phyloP scores from a whole-genome alignment of 2,888 invertebrate species.

The Julus scanicus region DNA sequence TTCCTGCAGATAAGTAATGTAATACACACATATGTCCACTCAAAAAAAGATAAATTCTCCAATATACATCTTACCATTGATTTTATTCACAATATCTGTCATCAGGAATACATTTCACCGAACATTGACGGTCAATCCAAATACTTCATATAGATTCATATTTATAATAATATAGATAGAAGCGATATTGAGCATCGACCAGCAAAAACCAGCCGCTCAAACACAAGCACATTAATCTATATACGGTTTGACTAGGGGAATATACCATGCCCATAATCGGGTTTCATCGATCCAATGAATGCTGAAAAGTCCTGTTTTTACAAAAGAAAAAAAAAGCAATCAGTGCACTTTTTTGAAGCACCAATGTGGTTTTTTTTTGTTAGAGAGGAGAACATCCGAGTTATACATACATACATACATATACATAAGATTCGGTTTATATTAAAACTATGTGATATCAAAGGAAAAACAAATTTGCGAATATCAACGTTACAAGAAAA shows the following conservation, averaged over 20 bases:
- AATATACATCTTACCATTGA: slow-evolving; percentile 19
- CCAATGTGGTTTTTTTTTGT: not conserved
- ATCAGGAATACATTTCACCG: slow-evolving; percentile 35
- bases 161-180: slow-evolving; percentile 36
- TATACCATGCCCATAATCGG: slow-evolving; percentile 42
- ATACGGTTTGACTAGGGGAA: slow-evolving; percentile 25
- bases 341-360: not conserved
- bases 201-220: not conserved
- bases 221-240: slow-evolving; percentile 14
- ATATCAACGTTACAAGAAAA: not conserved
- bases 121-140: slow-evolving; percentile 26
- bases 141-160: slow-evolving; percentile 31
- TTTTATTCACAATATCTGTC: slow-evolving; percentile 42
- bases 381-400: not conserved
- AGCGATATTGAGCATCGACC: not conserved
- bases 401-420: not conserved
- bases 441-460: slow-evolving; percentile 20
- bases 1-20: too few species aligned
- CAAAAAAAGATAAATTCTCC: not conserved
- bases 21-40: not conserved
- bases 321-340: not conserved
- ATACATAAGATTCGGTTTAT: slow-evolving; percentile 34
- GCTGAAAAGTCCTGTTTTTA: slow-evolving; percentile 2
- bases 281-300: slow-evolving; percentile 23
- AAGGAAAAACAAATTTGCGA: not conserved